Conservation (phyloP, 2,888 invertebrate genomes). For the Himalopsyche kuldschensis region DNA sequence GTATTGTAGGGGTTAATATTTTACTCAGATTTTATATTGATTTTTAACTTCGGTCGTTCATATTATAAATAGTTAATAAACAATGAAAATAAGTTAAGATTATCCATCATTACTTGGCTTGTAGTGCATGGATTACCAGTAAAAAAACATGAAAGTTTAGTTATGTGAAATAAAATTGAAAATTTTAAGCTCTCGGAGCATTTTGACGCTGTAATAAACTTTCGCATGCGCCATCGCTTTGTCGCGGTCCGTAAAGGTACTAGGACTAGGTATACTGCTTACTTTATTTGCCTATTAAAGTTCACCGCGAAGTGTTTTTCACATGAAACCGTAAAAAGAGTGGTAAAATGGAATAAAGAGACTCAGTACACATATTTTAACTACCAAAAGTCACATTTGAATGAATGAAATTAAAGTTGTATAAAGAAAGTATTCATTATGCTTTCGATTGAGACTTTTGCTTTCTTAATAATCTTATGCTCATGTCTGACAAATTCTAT, state of each 20-base stretch:
- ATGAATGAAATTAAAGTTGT: background rate
- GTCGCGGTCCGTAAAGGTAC: background rate
- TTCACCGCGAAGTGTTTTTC: background rate
- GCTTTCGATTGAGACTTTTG: no score
- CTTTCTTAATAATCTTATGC: no score
- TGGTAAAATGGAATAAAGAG: background rate
- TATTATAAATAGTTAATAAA: no score
- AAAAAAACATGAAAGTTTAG: background rate
- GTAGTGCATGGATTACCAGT: no score
- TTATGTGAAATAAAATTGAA: background rate
- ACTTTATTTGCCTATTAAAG: background rate
- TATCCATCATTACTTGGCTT: background rate
- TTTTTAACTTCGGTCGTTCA: no score
- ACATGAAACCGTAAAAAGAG: background rate
- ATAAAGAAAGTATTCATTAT: no score
- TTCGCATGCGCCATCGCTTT: background rate
- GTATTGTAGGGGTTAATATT: no score
- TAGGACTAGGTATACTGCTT: background rate
- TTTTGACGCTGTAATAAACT: background rate
- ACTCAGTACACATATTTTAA: background rate
- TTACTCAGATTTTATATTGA: no score
- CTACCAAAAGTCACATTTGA: background rate
- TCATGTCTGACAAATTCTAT: no score
- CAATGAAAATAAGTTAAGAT: no score
- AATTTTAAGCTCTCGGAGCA: background rate